phyloP scores from a whole-genome alignment of 1,140 invertebrate species.

The Eriosoma lanigerum region DNA sequence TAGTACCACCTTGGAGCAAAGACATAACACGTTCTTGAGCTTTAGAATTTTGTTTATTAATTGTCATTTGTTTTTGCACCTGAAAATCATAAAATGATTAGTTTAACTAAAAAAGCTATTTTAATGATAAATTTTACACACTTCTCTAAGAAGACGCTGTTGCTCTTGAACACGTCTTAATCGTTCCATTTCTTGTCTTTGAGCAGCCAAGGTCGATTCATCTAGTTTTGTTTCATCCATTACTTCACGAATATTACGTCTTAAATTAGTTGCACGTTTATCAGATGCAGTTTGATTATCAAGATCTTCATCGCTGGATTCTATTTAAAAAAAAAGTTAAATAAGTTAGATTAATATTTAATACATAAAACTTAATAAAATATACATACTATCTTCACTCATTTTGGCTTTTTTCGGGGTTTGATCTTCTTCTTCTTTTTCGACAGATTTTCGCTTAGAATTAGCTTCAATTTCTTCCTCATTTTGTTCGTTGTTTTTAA shows the following conservation, averaged over 20 bases:
- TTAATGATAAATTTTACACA: slow-evolving; percentile 47
- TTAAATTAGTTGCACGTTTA: slow-evolving; percentile 69
- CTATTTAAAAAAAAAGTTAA: slow-evolving; percentile 53
- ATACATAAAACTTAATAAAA: slow-evolving; percentile 38
- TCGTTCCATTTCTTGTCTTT: slow-evolving; percentile 88
- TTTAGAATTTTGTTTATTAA: slow-evolving; percentile 69
- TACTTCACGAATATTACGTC: slow-evolving; percentile 86
- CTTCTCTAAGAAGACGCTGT: slow-evolving; percentile 75
- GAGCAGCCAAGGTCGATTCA: slow-evolving; percentile 86
- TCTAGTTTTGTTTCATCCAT: slow-evolving; percentile 90
- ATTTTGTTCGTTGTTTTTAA: slow-evolving; percentile 39
- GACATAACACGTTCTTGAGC: slow-evolving; percentile 69
- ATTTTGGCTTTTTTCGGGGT: slow-evolving; percentile 49
- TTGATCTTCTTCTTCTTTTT: slow-evolving; percentile 55
- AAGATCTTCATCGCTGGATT: slow-evolving; percentile 51
- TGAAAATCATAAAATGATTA: slow-evolving; percentile 54
- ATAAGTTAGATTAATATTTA: slow-evolving; percentile 52
- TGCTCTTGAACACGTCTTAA: slow-evolving; percentile 80
- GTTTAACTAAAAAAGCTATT: not conserved
- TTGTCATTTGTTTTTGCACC: slow-evolving; percentile 71
- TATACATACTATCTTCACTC: slow-evolving; percentile 25
- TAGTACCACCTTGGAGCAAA: slow-evolving; percentile 64
- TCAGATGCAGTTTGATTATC: slow-evolving; percentile 57
- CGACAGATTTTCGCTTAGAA: slow-evolving; percentile 53
- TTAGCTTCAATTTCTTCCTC: slow-evolving; percentile 53